Evolutionary conservation across 30 jellyfish, hydroid and myxozoan species (phyloP), one percentile per base, ranked within the genome.

Genomic region (Aurelia coerulea): DNA sequence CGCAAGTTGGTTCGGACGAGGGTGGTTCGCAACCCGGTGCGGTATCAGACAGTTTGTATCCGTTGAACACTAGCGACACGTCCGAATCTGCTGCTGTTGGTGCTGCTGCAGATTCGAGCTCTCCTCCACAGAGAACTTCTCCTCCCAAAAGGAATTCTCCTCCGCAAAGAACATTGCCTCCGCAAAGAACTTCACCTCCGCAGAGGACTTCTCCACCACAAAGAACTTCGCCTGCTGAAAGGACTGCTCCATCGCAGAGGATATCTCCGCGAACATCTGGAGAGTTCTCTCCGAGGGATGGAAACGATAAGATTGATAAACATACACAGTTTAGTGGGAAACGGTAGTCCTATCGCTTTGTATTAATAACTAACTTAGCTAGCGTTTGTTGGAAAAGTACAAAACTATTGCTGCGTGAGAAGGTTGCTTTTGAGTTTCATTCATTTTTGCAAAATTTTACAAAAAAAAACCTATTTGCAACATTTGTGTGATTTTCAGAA

Each of bases 1-100:
- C 97, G 11, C 97, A 95, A 54, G 93, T 68, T 32, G 99, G 99
- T 54, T 95, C 99, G 9, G 97, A 89, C 14, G 66, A 53, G 11
- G 82, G 76, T n/a, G 78, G 65, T 32, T 68, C 87, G 16, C 92
- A 79, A 66, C 56, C 88, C 31, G 88, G 80, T 11, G 68, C 91
- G 5, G 73, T 50, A 9, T 90, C 97, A 35, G 97, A 84, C 50
- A 83, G 91, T 33, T 23, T 86, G 4, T 83, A 87, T 68, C 96
- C 96, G 16, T 12, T 87, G 86, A 87, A 83, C 49, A 66, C 90
- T 3, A 78, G 86, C 58, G 96, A 87, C 62, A 72, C 85, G 31
- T 77, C 96, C 10, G 89, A 69, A 14, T 23, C 81, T 31, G 89
- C 53, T 4, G 51, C 77, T 4, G 69, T 56, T 23, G 81, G 78